Conservation (phyloP, 2,888 invertebrate genomes). For the Netelia virgata region DNA sequence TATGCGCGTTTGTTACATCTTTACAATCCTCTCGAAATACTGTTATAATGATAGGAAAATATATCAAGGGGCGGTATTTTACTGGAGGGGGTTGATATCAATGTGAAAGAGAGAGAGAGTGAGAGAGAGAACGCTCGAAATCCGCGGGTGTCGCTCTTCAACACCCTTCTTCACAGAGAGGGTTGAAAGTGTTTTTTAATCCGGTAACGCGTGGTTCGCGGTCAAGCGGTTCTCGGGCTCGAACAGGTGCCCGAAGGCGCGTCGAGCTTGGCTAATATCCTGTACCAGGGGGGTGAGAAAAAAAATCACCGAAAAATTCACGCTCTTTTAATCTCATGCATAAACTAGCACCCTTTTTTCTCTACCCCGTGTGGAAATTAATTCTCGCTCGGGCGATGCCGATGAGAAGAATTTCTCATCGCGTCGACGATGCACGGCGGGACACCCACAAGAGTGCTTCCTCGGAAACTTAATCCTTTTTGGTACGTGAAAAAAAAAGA, state of each 20-base stretch:
- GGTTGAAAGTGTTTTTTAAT: slow-evolving; percentile 5
- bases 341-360: slow-evolving; percentile 29
- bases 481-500: too few relatives aligned
- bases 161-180: background rate
- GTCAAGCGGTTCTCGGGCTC: slow-evolving; percentile 24
- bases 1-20: background rate
- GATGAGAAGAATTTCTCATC: background rate
- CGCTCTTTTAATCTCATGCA: slow-evolving; percentile 38
- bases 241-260: slow-evolving; percentile 42
- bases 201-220: background rate
- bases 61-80: too few relatives aligned
- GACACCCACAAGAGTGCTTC: too few relatives aligned
- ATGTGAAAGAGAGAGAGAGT: too few relatives aligned
- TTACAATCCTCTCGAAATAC: background rate
- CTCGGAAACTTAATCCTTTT: too few relatives aligned
- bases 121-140: background rate
- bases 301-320: slow-evolving; percentile 33
- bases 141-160: background rate
- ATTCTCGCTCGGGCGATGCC: background rate
- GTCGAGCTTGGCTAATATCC: slow-evolving; percentile 12
- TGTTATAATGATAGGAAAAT: background rate
- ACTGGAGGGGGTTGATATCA: too few relatives aligned
- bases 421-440: background rate
- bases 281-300: slow-evolving; percentile 7
- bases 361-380: slow-evolving; percentile 13